These are phyloP conservation scores for Axinella damicornis DNA, from an alignment of 37 sponge, comb jelly and placozoan species.

Conservation along the genomic window DNA sequence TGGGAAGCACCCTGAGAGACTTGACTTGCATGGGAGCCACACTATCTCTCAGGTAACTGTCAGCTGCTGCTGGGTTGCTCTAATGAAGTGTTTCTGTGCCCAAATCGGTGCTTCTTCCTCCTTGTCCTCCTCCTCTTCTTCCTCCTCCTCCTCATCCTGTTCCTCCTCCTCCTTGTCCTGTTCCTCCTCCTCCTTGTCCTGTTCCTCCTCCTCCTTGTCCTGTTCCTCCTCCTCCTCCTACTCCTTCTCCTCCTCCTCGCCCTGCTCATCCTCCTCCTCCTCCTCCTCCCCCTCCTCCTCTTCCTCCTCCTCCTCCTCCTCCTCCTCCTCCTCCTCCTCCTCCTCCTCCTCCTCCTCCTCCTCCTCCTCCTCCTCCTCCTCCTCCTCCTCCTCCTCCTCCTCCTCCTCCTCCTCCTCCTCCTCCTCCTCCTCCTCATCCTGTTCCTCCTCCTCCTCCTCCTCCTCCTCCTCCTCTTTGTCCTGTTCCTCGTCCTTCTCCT, in stretches of 20 bases:
- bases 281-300: background rate
- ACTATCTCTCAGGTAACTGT: constrained; percentile 46
- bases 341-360: background rate
- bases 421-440: background rate
- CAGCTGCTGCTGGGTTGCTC: no score
- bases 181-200: background rate
- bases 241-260: background rate
- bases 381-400: background rate
- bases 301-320: background rate
- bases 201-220: background rate
- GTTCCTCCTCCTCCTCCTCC: no score
- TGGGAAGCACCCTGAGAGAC: constrained; percentile 38
- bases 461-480: no score
- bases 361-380: no score
- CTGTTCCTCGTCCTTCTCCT: no score
- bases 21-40: constrained; percentile 13
- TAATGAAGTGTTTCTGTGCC: background rate
- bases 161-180: background rate
- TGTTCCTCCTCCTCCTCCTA: no score
- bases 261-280: no score
- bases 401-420: background rate
- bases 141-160: no score
- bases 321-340: background rate
- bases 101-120: background rate
- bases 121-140: background rate